phyloP scores from a whole-genome alignment of 1,140 invertebrate species.

The Battus philenor region DNA sequence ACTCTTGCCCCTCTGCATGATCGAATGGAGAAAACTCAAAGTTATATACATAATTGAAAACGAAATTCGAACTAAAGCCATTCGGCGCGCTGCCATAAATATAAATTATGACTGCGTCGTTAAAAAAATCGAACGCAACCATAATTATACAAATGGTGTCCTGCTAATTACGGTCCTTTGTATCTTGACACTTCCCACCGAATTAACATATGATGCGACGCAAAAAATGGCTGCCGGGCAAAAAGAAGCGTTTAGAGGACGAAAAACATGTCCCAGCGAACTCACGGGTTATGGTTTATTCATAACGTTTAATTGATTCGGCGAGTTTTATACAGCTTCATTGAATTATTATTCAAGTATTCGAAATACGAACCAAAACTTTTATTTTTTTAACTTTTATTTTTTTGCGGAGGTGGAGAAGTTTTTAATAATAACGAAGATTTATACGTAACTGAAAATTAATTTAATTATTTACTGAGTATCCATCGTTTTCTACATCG shows the following conservation, averaged over 20 bases:
- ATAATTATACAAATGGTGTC: constrained; percentile 45
- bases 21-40: too few relatives aligned
- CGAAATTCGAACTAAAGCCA: constrained; percentile 7
- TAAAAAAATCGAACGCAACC: constrained; percentile 20
- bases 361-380: too few relatives aligned
- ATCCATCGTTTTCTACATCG: too few relatives aligned
- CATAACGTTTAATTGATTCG: constrained; percentile 26
- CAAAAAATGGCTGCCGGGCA: constrained; percentile 23
- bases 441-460: too few relatives aligned
- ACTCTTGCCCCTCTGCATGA: too few relatives aligned
- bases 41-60: too few relatives aligned
- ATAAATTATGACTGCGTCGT: constrained; percentile 31
- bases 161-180: constrained; percentile 45
- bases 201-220: constrained; percentile 20
- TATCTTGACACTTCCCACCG: constrained; percentile 43
- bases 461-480: too few relatives aligned
- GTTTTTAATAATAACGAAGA: too few relatives aligned
- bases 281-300: constrained; percentile 20
- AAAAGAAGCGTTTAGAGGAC: constrained; percentile 19
- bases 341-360: constrained; percentile 2
- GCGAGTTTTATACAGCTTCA: constrained; percentile 7
- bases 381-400: too few relatives aligned
- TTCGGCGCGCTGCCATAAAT: constrained; percentile 35
- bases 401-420: too few relatives aligned
- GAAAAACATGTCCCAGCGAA: constrained; percentile 8